Evolutionary conservation across 2,888 invertebrate genomes (phyloP).

Genomic region (Raillietiella orientalis): DNA sequence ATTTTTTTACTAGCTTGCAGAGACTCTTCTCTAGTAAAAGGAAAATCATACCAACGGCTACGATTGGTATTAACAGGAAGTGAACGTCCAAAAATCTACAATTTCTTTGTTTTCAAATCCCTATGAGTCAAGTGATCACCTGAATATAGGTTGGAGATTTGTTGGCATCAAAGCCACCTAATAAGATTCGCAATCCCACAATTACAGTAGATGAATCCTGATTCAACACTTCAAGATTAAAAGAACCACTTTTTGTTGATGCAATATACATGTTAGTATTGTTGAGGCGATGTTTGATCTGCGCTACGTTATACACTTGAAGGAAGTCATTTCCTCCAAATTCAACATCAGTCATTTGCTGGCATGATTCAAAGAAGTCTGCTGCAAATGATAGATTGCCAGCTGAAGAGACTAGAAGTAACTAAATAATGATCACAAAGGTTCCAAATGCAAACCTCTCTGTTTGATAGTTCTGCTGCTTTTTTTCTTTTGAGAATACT

Average conservation of each 20-base stretch:
- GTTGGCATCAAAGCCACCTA: constrained; percentile 50
- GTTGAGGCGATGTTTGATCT: constrained; percentile 64
- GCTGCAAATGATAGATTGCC: constrained; percentile 50
- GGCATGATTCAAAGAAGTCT: constrained; percentile 89
- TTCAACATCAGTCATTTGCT: constrained; percentile 64
- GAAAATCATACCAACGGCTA: constrained; percentile 81
- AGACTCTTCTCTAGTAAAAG: constrained; percentile 72
- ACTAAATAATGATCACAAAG: too few relatives aligned
- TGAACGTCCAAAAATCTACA: constrained; percentile 30
- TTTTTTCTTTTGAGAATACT: too few relatives aligned
- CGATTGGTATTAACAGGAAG: constrained; percentile 34
- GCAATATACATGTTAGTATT: constrained; percentile 67
- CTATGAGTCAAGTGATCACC: constrained; percentile 11
- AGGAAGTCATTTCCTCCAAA: constrained; percentile 78
- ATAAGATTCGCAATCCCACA: constrained; percentile 48
- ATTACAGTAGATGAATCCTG: constrained; percentile 62
- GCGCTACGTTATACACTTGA: constrained; percentile 73
- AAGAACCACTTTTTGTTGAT: constrained; percentile 63
- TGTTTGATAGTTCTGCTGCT: too few relatives aligned
- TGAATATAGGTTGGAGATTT: constrained; percentile 43
- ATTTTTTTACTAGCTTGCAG: constrained; percentile 67
- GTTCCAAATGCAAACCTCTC: too few relatives aligned
- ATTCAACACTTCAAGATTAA: constrained; percentile 55
- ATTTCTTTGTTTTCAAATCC: constrained; percentile 5
- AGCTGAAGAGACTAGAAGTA: constrained; percentile 5